A percentile compares a stretch with the other conserved stretches of the same genome.
Conservation (phyloP, 2,888 invertebrate genomes). For the Tiphia femorata region DNA sequence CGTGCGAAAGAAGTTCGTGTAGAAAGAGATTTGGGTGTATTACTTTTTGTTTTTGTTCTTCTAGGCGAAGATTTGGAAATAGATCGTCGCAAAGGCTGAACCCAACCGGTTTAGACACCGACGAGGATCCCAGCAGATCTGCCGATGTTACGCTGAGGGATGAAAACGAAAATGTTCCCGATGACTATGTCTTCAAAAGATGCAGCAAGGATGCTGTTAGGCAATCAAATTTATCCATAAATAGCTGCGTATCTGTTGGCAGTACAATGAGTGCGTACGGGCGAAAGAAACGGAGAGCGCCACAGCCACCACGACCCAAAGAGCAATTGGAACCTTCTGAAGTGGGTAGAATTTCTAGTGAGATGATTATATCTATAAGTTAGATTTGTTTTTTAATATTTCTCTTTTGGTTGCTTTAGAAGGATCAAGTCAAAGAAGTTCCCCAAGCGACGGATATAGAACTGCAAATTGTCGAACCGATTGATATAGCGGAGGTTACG, state of each 20-base stretch:
- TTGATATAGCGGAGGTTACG: conserved; percentile 46
- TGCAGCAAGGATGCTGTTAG: conserved; percentile 58
- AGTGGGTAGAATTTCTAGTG: conserved; percentile 26
- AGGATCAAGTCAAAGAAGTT: conserved; percentile 20
- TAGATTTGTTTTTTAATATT: background rate
- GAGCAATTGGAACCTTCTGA: conserved; percentile 46
- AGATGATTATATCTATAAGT: no score
- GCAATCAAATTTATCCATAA: conserved; percentile 62
- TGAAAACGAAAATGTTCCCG: conserved; percentile 60
- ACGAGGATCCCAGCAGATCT: conserved; percentile 32
- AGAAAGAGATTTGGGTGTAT: no score
- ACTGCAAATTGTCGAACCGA: conserved; percentile 44
- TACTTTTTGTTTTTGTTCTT: background rate
- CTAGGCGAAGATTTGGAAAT: conserved; percentile 54
- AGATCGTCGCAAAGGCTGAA: conserved; percentile 56
- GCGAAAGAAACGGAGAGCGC: conserved; percentile 77
- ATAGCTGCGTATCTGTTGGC: conserved; percentile 58
- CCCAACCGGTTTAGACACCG: conserved; percentile 29
- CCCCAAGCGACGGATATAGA: conserved; percentile 31
- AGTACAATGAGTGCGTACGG: conserved; percentile 71
- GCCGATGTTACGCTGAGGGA: conserved; percentile 47
- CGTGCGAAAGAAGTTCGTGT: no score
- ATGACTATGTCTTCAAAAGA: conserved; percentile 58
- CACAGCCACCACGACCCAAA: conserved; percentile 70
- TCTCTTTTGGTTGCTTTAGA: conserved; percentile 24